These are phyloP conservation scores for Lagocephalus sceleratus DNA, from an alignment of 2,797 vertebrate species.

Conservation along the genomic window DNA sequence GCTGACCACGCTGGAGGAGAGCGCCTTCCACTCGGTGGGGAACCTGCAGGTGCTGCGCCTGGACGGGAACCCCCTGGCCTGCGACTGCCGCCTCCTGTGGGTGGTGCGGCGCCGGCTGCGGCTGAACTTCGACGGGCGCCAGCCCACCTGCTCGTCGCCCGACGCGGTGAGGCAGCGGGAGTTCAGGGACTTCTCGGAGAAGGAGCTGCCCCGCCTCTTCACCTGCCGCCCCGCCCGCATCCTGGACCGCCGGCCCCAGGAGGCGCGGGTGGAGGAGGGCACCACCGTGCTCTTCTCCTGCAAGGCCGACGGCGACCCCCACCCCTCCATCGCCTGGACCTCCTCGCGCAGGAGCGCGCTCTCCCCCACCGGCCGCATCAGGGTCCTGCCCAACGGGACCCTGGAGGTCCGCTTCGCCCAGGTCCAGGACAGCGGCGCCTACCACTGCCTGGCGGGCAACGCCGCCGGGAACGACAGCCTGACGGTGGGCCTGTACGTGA, in stretches of 20 bases:
- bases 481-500: conserved; percentile 79
- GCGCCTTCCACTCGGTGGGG: conserved; percentile 82
- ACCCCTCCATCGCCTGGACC: conserved; percentile 81
- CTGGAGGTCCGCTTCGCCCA: conserved; percentile 84
- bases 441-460: conserved; percentile 83
- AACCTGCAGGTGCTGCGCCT: conserved; percentile 84
- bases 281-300: conserved; percentile 78
- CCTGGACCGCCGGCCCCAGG: conserved; percentile 71
- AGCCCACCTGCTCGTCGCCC: conserved; percentile 80
- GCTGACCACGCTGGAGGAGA: conserved; percentile 83
- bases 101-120: conserved; percentile 76
- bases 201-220: conserved; percentile 79
- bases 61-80: conserved; percentile 85
- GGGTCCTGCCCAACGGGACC: conserved; percentile 80
- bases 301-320: conserved; percentile 83
- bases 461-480: conserved; percentile 85
- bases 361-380: conserved; percentile 72
- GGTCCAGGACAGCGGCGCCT: conserved; percentile 80
- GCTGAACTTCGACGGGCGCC: conserved; percentile 81
- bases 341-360: conserved; percentile 73
- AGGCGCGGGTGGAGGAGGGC: conserved; percentile 80
- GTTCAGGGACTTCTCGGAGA: conserved; percentile 81
- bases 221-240: conserved; percentile 81
- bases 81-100: conserved; percentile 90
- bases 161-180: conserved; percentile 68